Evolutionary conservation across 2,797 vertebrate species (phyloP).

Genomic region (Cetoscarus ocellatus): DNA sequence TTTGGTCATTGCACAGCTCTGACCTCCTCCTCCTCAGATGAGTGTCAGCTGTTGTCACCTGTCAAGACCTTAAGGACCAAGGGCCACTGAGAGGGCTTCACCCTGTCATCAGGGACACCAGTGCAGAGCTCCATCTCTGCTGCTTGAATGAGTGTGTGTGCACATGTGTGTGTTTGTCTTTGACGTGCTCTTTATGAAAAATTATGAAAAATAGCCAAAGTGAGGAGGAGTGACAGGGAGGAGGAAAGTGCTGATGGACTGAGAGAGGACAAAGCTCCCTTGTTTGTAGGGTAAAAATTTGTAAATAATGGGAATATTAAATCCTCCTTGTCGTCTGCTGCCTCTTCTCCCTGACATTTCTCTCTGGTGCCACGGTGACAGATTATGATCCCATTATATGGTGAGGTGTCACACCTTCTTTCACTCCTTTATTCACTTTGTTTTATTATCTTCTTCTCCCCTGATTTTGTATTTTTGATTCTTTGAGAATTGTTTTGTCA

Average conservation of each 20-base stretch:
- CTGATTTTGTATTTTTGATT: conserved; percentile 6
- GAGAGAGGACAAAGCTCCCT: conserved; percentile 29
- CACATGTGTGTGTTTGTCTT: conserved; percentile 11
- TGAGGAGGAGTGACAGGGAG: conserved; percentile 27
- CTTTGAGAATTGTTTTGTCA: conserved; percentile 2
- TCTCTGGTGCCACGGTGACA: conserved; percentile 34
- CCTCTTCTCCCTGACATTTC: conserved; percentile 48
- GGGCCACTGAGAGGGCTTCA: conserved; percentile 18
- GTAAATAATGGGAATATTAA: conserved; percentile 57
- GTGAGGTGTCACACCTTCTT: conserved; percentile 27
- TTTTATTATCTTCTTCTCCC: conserved; percentile 25
- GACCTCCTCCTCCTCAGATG: neutral
- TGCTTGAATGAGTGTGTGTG: conserved; percentile 2
- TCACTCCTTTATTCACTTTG: conserved; percentile 24
- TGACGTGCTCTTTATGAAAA: conserved; percentile 7
- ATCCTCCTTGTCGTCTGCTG: conserved; percentile 44
- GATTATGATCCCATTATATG: conserved; percentile 64
- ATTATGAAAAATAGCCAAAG: conserved; percentile 28
- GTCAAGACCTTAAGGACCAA: neutral
- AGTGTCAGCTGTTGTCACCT: conserved; percentile 37
- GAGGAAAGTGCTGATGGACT: conserved; percentile 23
- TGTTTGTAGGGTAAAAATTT: conserved; percentile 29
- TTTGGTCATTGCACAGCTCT: neutral
- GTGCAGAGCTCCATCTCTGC: conserved; percentile 7
- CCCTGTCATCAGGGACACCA: conserved; percentile 18